Conservation (phyloP, 2,797 vertebrate species). For the Sebastes miniatus region DNA sequence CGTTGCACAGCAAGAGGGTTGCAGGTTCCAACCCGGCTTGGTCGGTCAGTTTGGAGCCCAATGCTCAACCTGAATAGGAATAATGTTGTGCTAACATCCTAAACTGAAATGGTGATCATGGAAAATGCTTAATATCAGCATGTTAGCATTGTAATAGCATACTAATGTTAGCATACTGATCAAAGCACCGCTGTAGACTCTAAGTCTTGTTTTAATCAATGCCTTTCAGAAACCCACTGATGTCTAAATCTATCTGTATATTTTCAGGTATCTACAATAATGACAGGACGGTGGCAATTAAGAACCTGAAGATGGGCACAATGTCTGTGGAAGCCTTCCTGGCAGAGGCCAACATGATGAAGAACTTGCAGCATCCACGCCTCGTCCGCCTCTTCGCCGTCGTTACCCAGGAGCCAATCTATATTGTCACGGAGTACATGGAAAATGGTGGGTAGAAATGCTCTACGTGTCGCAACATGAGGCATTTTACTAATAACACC, state of each 20-base stretch:
- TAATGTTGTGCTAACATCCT: too few relatives aligned
- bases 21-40: too few relatives aligned
- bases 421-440: slow-evolving; percentile 98
- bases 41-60: too few relatives aligned
- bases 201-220: neutral
- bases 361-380: slow-evolving; percentile 90
- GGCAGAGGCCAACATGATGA: slow-evolving; percentile 98
- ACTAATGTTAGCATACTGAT: neutral
- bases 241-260: neutral
- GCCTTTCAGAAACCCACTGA: neutral
- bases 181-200: neutral
- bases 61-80: too few relatives aligned
- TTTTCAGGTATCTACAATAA: slow-evolving; percentile 90
- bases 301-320: slow-evolving; percentile 93
- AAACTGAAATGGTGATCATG: too few relatives aligned
- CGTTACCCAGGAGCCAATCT: slow-evolving; percentile 97
- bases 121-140: too few relatives aligned
- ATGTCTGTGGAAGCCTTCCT: slow-evolving; percentile 96
- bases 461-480: neutral
- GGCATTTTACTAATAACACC: neutral
- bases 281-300: slow-evolving; percentile 94
- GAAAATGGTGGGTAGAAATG: slow-evolving; percentile 90
- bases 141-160: neutral
- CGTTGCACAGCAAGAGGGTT: too few relatives aligned
- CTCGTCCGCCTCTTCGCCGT: slow-evolving; percentile 95